A percentile compares a stretch with the other conserved stretches of the same genome.
Evolutionary conservation across 2,888 invertebrate species (phyloP).

Genomic region (Epistrophe grossulariae): DNA sequence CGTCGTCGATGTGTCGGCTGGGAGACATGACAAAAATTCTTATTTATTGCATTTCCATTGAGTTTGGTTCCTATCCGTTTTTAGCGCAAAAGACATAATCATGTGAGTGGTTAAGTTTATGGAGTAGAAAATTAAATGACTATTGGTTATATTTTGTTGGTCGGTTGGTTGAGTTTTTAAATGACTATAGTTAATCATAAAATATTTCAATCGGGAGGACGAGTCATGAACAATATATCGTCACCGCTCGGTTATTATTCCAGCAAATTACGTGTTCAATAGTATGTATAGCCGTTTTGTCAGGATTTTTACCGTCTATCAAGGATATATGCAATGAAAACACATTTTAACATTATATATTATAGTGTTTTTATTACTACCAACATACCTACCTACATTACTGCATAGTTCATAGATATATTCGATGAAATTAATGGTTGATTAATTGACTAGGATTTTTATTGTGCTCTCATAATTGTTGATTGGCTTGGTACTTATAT

Average conservation of each 20-base stretch:
- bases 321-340: background rate
- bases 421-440: constrained; percentile 64
- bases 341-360: constrained; percentile 23
- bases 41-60: constrained; percentile 72
- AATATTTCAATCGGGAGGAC: constrained; percentile 26
- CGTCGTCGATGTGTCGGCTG: constrained; percentile 10
- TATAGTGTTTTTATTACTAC: constrained; percentile 71
- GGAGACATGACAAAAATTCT: constrained; percentile 69
- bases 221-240: constrained; percentile 1
- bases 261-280: constrained; percentile 56
- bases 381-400: background rate
- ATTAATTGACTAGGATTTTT: constrained; percentile 74
- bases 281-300: constrained; percentile 27
- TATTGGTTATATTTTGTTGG: constrained; percentile 36
- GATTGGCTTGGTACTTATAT: constrained; percentile 39
- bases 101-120: constrained; percentile 60
- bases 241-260: constrained; percentile 22
- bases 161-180: constrained; percentile 58
- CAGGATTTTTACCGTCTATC: constrained; percentile 54
- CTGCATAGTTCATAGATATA: background rate
- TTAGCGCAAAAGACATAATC: constrained; percentile 36
- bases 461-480: constrained; percentile 71
- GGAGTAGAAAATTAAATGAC: constrained; percentile 72
- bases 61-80: constrained; percentile 30
- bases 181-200: constrained; percentile 33